Base-by-base conservation (phyloP, 2,888 invertebrate species). In the Ptilodon capucinus region DNA sequence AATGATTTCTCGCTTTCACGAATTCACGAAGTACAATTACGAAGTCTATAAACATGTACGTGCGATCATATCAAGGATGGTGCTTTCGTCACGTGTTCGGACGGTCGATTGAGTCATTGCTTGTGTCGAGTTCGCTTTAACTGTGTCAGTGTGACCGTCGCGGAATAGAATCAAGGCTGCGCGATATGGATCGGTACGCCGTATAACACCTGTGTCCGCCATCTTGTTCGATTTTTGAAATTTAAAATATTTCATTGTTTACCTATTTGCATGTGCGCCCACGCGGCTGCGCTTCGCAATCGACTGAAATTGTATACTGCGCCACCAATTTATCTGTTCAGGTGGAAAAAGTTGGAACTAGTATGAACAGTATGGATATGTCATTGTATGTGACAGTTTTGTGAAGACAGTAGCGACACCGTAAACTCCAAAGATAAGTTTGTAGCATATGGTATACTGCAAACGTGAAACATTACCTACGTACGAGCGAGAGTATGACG, bases 111-210 rank as follows among this genome's bases (percentile, higher is more conserved):
- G 84, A 85, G 79, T 84, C 85, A 84, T 72, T 76, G 75, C 76
- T 68, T 69, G 65, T 72, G 69, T 64, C 64, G 73, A 70, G 64
- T 64, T 66, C 68, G 70, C 68, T 68, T 66, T 80, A 84, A 85
- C 81, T 79, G 84, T 86, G 86, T 85, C 86, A 84, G 81, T 51
- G 79, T 69, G 85, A 68, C 83, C 86, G 78, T 81, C 85, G 86
- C 84, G 79, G 85, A 87, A 86, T 87, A 87, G 87, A 85, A 81
- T 78, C 87, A 87, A 87, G 86, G 87, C 83, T 85, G 77, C 60
- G 60, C 64, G 72, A 76, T 79, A 77, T 79, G 74, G 72, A 81
- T 81, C 79, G 71, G 68, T 68, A 68, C 57, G 65, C 68, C 56
- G 62, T 66, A 60, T 64, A 68, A 71, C 69, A 77, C 74, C 76